Evolutionary conservation across 64 coral and sea anemone species (phyloP).

Genomic region (Montipora cactus): DNA sequence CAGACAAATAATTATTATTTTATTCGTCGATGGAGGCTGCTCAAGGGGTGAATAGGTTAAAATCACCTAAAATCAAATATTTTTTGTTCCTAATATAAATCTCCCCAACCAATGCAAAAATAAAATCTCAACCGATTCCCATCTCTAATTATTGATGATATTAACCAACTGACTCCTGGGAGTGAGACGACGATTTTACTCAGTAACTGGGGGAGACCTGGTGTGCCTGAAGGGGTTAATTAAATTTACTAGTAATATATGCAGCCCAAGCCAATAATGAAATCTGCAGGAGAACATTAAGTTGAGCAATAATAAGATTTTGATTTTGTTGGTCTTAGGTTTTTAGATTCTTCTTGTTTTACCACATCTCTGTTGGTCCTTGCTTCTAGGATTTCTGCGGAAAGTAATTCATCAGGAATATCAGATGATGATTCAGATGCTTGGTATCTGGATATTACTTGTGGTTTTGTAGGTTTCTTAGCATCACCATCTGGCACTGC

Average conservation of each 20-base stretch:
- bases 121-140: too few species aligned
- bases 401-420: slow-evolving; percentile 69
- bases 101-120: too few species aligned
- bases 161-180: background rate
- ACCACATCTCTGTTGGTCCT: slow-evolving; percentile 98
- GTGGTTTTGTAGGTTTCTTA: slow-evolving; percentile 44
- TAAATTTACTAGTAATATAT: too few species aligned
- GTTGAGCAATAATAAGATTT: too few species aligned
- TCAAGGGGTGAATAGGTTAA: too few species aligned
- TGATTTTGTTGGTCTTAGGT: background rate
- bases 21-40: too few species aligned
- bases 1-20: too few species aligned
- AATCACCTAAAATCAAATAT: too few species aligned
- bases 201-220: background rate
- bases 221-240: too few species aligned
- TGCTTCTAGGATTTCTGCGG: slow-evolving; percentile 86
- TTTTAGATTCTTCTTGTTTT: background rate
- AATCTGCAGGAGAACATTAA: too few species aligned
- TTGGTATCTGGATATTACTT: slow-evolving; percentile 48
- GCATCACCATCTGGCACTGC: slow-evolving; percentile 41
- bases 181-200: background rate
- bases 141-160: background rate
- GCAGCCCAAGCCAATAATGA: too few species aligned
- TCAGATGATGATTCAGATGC: slow-evolving; percentile 51
- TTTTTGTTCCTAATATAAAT: too few species aligned